Base-by-base conservation (phyloP, 2,113 vertebrate species). In the Pao palembangensis region DNA sequence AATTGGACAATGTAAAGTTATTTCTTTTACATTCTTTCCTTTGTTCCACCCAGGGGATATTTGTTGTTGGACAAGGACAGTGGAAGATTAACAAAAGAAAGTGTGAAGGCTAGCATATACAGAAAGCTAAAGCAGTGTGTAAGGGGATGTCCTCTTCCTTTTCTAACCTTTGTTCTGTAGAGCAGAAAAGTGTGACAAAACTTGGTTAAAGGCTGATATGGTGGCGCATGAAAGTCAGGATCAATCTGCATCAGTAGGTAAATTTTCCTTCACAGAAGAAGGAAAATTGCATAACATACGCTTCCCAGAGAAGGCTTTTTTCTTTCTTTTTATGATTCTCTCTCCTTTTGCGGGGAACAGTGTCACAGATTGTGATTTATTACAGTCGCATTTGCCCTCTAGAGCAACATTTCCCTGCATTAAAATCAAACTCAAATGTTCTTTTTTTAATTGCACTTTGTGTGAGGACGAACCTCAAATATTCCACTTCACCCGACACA, bases 51-150 rank as follows among this genome's bases (percentile, higher is more conserved):
- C 2, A 38, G 8, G 34, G 34, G 34, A 28, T 28, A 28, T 4
- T 38, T 6, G 1, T 11, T 38, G 34, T 38, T 38, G 34, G 10
- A 38, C 34, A 38, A 38, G 34, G 34, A 38, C 34, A 38, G 34
- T 38, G 34, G 34, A 12, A 12, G 2, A 38, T 10, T 38, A 38
- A 38, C 8, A 38, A 38, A 38, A 38, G 34, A 12, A 69, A 58
- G 25, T 28, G 63, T 62, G 25, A 31, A 64, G 58, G 61, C 12
- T 54, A 3, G 43, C 20, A 34, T 55, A 41, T 51, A 38, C 19
- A 48, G 51, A 12, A 2, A 34, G 8, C 31, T 34, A 59, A 62
- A 42, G 44, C 43, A 7, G n/a, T 34, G 18, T 1, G 1, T 16
- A 16, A 17, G 69, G 28, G 20, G 34, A 38, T 38, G 28, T 31